Conservation (phyloP, 1,140 invertebrate species). For the Zaprionus gabonicus region DNA sequence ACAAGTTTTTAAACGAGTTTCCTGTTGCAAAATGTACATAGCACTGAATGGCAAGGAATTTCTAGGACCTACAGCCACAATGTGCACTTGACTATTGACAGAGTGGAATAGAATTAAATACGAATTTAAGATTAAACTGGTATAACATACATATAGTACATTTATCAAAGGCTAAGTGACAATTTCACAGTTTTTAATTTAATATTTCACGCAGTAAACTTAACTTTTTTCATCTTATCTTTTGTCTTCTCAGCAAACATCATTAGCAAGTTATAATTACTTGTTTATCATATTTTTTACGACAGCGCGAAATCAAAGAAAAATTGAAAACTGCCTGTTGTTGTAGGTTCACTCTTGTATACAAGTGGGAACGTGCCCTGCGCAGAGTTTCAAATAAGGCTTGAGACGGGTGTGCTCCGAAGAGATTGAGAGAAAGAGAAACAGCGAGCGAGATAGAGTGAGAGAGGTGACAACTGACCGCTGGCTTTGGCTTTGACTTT, state of each 20-base stretch:
- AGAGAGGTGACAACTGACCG: constrained; percentile 15
- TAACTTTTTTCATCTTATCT: background rate
- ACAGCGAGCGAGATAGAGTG: background rate
- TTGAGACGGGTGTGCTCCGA: background rate
- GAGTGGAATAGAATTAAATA: constrained; percentile 14
- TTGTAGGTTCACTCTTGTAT: constrained; percentile 62
- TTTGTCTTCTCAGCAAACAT: background rate
- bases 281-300: constrained; percentile 2
- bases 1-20: constrained; percentile 61
- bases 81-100: background rate
- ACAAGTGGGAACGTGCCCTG: constrained; percentile 48
- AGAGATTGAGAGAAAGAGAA: background rate
- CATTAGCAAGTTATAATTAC: constrained; percentile 33
- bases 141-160: background rate
- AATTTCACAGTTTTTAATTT: constrained; percentile 3
- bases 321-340: constrained; percentile 13
- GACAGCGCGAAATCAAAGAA: background rate
- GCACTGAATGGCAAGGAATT: too few relatives aligned
- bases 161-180: background rate
- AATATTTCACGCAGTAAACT: constrained; percentile 4
- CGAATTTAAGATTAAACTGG: background rate
- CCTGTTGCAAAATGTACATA: constrained; percentile 21
- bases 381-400: constrained; percentile 4
- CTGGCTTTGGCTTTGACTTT: constrained; percentile 38
- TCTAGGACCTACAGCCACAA: background rate